Evolutionary conservation across 2,797 vertebrate species (phyloP).

Genomic region (Clarias fuscus): DNA sequence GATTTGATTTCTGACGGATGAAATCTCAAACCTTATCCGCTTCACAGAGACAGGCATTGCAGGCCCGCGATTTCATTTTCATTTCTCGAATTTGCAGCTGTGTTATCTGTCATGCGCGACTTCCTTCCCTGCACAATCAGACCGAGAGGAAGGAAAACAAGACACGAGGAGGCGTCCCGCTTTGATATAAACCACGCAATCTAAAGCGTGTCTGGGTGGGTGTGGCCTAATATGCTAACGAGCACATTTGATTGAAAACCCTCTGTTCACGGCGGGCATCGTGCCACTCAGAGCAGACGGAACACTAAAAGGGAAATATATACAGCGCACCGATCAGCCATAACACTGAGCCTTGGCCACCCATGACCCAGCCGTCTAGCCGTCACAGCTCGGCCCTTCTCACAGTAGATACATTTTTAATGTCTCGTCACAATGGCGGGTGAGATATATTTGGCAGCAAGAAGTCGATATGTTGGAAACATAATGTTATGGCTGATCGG

Average conservation of each 20-base stretch:
- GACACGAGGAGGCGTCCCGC: neutral
- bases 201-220: neutral
- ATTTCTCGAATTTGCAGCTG: neutral
- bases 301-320: no score
- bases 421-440: no score
- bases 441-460: no score
- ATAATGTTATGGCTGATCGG: no score
- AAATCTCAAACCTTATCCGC: conserved; percentile 15
- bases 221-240: neutral
- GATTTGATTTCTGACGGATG: conserved; percentile 3
- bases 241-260: neutral
- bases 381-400: no score
- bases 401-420: no score
- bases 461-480: no score
- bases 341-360: no score
- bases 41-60: neutral
- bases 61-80: conserved; percentile 14
- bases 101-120: neutral
- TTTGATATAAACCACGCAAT: neutral
- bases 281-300: no score
- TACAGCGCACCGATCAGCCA: no score
- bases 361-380: no score
- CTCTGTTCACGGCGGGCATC: no score
- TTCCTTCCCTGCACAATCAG: neutral
- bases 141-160: neutral